Evolutionary conservation across 1,140 invertebrate species (phyloP), one percentile per base, ranked within the genome.

Genomic region (Drosophila erecta): DNA sequence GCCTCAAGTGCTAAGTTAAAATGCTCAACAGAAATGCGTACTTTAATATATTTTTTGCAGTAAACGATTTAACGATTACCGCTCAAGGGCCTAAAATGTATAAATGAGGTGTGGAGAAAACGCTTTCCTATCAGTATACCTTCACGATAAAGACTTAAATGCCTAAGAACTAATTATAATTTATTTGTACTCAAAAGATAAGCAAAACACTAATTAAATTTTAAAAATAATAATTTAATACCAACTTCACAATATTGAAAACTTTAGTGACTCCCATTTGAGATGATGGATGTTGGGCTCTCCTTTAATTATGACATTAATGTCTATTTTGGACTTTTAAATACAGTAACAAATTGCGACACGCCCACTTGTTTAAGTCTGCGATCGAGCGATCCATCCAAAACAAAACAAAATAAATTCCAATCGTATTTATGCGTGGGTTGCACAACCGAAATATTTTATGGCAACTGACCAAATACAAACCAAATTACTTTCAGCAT

Each of bases 381-480:
- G 12, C 50, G 4, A 53, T 50, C 59, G 12, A 65, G 30, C 46
- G 17, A 64, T 51, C 53, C 67, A 64, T 55, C 33, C 24, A 24
- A 24, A 24, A 17, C 17, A 17, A 17, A 17, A 17, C 17, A 22
- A 57, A 65, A 65, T 55, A 43, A 51, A 70, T 73, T 67, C 51
- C 51, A 59, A 40, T 58, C 35, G 55, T 35, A 70, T 80, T 64
- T 72, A 56, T 53, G 78, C 73, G 83, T 86, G 71, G 83, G 83
- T 79, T 87, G 75, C 83, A 86, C 55, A 81, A 79, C 70, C 74
- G 61, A 49, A 54, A 58, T 71, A 10, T 66, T 78, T 85, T 76
- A 87, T 86, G 73, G 83, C 75, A 79, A 86, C 75, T 62, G 83
- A 58, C 75, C 70, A 80, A 83, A 75, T 65, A 74, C 57, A 76